Percentiles rank a stretch among this genome's conserved stretches.
Evolutionary conservation across 2,888 invertebrate genomes (phyloP).

Genomic region (Geophilus truncorum): DNA sequence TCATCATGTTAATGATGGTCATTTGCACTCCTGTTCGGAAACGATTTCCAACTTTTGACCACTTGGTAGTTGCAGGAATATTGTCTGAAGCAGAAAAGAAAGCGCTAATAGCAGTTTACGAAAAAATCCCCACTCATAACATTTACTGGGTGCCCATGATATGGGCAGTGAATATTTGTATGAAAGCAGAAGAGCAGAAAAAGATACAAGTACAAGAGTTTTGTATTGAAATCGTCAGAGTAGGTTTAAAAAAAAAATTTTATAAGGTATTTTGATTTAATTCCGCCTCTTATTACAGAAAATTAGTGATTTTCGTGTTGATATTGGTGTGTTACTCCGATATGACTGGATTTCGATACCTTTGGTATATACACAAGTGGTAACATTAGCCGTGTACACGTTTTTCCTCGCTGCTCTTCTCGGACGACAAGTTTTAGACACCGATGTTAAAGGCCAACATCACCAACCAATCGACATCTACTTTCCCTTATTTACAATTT

Average conservation of each 20-base stretch:
- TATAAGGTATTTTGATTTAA: no score
- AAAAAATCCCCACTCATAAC: constrained; percentile 73
- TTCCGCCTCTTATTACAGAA: constrained; percentile 50
- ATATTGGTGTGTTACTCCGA: constrained; percentile 61
- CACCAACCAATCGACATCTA: constrained; percentile 34
- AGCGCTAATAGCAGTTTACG: constrained; percentile 70
- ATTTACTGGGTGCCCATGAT: constrained; percentile 91
- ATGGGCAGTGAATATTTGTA: constrained; percentile 85
- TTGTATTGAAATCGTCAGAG: no score
- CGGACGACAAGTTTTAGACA: constrained; percentile 76
- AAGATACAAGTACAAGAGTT: no score
- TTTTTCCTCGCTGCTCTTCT: constrained; percentile 85
- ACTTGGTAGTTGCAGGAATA: constrained; percentile 81
- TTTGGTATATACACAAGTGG: constrained; percentile 78
- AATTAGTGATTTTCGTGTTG: constrained; percentile 74
- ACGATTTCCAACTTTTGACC: constrained; percentile 74
- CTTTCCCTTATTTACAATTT: constrained; percentile 38
- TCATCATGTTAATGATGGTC: constrained; percentile 81
- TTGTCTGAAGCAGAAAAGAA: constrained; percentile 72
- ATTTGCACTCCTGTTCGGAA: constrained; percentile 84
- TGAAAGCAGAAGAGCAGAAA: constrained; percentile 59
- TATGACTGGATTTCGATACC: constrained; percentile 79
- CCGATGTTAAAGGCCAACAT: constrained; percentile 44
- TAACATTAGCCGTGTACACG: constrained; percentile 82
- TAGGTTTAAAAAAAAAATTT: no score